Evolutionary conservation across 2,797 vertebrate genomes (phyloP).

Genomic region (Eulemur albifrons): DNA sequence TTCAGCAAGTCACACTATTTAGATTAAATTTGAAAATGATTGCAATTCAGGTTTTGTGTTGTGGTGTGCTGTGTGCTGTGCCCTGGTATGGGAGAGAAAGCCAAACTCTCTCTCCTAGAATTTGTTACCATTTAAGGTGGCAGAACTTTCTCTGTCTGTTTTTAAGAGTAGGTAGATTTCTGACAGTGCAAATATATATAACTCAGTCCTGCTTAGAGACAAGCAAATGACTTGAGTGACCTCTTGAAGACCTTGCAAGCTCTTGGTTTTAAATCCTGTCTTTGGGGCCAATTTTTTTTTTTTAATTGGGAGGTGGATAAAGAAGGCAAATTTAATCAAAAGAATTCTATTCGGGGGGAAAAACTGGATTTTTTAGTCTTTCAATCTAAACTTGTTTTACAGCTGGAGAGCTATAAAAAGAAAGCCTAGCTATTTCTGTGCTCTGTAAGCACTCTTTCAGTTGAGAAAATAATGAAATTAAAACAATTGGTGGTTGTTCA

Average conservation of each 20-base stretch:
- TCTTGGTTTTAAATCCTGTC: neutral
- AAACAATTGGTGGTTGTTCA: slow-evolving; percentile 79
- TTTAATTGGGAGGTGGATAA: neutral
- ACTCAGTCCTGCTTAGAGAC: neutral
- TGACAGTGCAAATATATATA: neutral
- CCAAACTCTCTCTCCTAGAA: neutral
- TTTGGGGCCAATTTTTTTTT: neutral
- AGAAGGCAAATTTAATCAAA: neutral
- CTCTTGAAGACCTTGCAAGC: neutral
- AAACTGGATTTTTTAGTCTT: neutral
- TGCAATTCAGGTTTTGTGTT: neutral
- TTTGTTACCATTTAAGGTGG: slow-evolving; percentile 51
- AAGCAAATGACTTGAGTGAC: neutral
- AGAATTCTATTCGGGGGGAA: slow-evolving; percentile 5
- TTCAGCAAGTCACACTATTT: neutral
- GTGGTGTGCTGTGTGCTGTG: neutral
- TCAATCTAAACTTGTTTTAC: slow-evolving; percentile 62
- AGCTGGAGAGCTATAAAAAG: slow-evolving; percentile 69
- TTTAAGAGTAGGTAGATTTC: slow-evolving; percentile 23
- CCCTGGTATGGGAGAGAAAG: neutral
- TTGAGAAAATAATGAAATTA: slow-evolving; percentile 74
- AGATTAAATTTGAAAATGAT: neutral
- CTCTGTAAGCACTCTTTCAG: slow-evolving; percentile 64
- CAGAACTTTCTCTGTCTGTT: neutral
- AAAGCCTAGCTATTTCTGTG: slow-evolving; percentile 63